Base-by-base conservation (phyloP, 1,140 invertebrate genomes). In the Aplysia californica region DNA sequence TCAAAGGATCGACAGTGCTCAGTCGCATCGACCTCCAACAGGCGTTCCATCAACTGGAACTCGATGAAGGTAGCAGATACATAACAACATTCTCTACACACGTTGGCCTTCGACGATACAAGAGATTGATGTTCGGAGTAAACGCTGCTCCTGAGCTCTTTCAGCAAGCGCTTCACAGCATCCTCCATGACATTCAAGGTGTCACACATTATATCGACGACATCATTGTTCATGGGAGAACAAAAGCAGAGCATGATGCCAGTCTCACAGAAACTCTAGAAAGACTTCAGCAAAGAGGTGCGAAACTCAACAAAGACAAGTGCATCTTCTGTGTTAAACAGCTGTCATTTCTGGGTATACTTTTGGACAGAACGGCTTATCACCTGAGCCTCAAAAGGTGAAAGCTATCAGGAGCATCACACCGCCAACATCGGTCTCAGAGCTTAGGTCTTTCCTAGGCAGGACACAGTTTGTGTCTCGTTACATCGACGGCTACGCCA, bases 71-170 rank as follows among this genome's bases (percentile, higher is more conserved):
- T 20, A 76, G 67, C 23, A 75, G 84, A 50, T 65, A 65, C n/a
- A 83, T 86, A 5, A 85, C 82, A 69, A 84, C 82, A 5, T 86
- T 84, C 59, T 55, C 75, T 6, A 83, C 73, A 18, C 78, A 84
- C 58, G 66, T 58, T 44, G 81, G 81, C 15, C 66, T 81, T 21
- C 80, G 35, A 29, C 18, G 81, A 3, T 84, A 80, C 55, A 82
- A 80, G 64, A 23, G 78, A 21, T 38, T 84, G 15, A 76, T 74
- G 74, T 81, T 82, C 66, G 78, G 80, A 18, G 76, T 83, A 15
- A 77, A 36, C 18, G 77, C 77, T 35, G 80, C 80, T 18, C 78
- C 75, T 15, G 80, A 85, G 69, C 78, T 79, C 39, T 84, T 79
- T 39, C 84, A 83, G 36, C 69, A 79, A 56, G 76, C 79, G 6